These are phyloP conservation scores for Paragorgia papillata DNA, from an alignment of 92 coral and sea anemone genomes.

Conservation along the genomic window DNA sequence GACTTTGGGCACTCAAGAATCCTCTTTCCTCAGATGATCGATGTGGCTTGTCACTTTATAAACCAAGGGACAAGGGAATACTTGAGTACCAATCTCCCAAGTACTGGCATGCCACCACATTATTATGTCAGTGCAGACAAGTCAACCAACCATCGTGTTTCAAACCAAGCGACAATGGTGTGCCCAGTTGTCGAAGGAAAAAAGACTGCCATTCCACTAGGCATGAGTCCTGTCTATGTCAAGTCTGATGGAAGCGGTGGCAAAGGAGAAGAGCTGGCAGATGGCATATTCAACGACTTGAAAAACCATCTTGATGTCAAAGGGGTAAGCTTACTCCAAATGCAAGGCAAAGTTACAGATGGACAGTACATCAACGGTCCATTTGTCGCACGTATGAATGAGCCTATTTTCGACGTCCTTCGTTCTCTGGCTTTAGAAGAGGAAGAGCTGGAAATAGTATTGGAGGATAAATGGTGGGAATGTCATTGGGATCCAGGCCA, in stretches of 20 bases:
- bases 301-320: background rate
- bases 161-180: background rate
- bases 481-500: conserved; percentile 35
- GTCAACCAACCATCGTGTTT: background rate
- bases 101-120: background rate
- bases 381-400: conserved; percentile 17
- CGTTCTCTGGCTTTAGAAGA: background rate
- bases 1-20: conserved; percentile 2
- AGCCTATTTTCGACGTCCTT: conserved; percentile 19
- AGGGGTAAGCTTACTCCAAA: too few species aligned
- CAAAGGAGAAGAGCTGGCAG: conserved; percentile 8
- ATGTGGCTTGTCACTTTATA: background rate
- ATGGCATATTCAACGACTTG: background rate
- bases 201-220: background rate
- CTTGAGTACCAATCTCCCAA: background rate
- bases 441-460: background rate
- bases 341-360: too few species aligned
- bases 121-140: conserved; percentile 3
- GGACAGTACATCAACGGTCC: too few species aligned
- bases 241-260: conserved; percentile 6
- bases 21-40: background rate
- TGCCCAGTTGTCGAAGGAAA: background rate
- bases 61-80: background rate
- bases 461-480: conserved; percentile 32
- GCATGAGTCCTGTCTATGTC: background rate